Percentiles rank a stretch among this genome's conserved stretches.
These are phyloP conservation scores for Pocillopora grandis DNA, from an alignment of 92 coral and sea anemone genomes.

Conservation along the genomic window DNA sequence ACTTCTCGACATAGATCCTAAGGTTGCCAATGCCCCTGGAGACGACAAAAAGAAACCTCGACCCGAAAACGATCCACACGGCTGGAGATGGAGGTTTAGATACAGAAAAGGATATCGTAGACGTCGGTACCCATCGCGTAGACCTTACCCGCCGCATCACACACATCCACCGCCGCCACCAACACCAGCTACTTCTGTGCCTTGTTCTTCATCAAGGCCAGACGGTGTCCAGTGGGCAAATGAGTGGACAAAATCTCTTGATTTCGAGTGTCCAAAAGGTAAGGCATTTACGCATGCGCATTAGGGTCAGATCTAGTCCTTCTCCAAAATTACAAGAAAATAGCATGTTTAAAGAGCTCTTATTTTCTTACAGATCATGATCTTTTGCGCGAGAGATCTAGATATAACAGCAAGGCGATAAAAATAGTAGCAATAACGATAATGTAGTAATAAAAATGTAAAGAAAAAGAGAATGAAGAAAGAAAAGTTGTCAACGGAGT, in stretches of 20 bases:
- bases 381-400: no score
- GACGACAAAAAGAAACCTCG: not conserved
- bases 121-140: not conserved
- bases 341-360: not conserved
- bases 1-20: slow-evolving; percentile 18
- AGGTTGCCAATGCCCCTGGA: slow-evolving; percentile 9
- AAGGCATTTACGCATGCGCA: not conserved
- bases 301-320: no score
- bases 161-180: not conserved
- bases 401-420: no score
- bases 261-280: slow-evolving; percentile 26
- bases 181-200: not conserved
- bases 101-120: not conserved
- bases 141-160: not conserved
- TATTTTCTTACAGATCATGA: no score
- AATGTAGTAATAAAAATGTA: no score
- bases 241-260: slow-evolving; percentile 5
- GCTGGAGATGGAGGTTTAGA: not conserved
- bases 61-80: slow-evolving; percentile 11
- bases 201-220: slow-evolving; percentile 14
- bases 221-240: slow-evolving; percentile 10
- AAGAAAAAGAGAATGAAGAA: no score
- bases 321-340: not conserved
- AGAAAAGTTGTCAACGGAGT: no score
- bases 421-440: no score